These are phyloP conservation scores for Panzeria rudis DNA, from an alignment of 2,888 invertebrate species.

Conservation along the genomic window DNA sequence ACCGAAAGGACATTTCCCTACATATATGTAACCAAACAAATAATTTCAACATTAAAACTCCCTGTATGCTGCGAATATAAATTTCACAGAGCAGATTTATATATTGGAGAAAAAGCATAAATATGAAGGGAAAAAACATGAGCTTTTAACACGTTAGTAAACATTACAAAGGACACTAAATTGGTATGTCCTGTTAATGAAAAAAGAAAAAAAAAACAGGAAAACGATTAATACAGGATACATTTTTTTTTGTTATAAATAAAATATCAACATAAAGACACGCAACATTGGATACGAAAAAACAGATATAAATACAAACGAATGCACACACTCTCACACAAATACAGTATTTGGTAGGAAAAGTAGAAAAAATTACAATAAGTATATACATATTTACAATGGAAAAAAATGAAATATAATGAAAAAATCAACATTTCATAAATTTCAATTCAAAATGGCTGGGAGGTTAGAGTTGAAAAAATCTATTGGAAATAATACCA, in stretches of 20 bases:
- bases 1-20: slow-evolving; percentile 38
- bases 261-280: slow-evolving; percentile 67
- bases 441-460: slow-evolving; percentile 56
- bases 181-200: slow-evolving; percentile 77
- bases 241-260: slow-evolving; percentile 56
- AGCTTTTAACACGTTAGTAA: slow-evolving; percentile 80
- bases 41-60: not conserved
- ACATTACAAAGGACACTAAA: slow-evolving; percentile 79
- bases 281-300: slow-evolving; percentile 62
- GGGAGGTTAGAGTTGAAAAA: slow-evolving; percentile 37
- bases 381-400: slow-evolving; percentile 14
- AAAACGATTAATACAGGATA: slow-evolving; percentile 64
- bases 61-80: slow-evolving; percentile 8
- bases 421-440: slow-evolving; percentile 68
- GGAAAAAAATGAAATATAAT: too few species aligned
- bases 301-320: not conserved
- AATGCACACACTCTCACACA: not conserved
- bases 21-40: slow-evolving; percentile 11
- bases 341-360: not conserved
- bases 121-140: slow-evolving; percentile 74
- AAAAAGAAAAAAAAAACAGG: slow-evolving; percentile 50
- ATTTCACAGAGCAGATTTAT: slow-evolving; percentile 41
- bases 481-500: slow-evolving; percentile 42
- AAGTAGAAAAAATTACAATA: slow-evolving; percentile 46
- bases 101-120: not conserved